Percentiles rank a stretch among this genome's conserved stretches.
phyloP scores from a whole-genome alignment of 64 coral and sea anemone species.

The Stichodactyla mertensii region DNA sequence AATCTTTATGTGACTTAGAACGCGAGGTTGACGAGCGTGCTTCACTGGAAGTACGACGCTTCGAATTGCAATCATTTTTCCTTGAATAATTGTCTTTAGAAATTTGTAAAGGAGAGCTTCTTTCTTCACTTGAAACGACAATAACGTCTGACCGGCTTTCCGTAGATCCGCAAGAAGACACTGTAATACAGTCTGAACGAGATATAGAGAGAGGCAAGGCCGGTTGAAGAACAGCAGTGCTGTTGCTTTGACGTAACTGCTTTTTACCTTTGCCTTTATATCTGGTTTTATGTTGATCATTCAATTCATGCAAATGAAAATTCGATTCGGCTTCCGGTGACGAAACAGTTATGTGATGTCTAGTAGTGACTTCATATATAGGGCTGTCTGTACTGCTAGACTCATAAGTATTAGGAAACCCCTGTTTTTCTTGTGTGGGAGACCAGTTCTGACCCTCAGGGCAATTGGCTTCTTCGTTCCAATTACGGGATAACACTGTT shows the following conservation, averaged over 20 bases:
- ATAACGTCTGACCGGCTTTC: not conserved
- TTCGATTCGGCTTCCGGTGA: not conserved
- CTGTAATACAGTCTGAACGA: not conserved
- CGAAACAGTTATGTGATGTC: not conserved
- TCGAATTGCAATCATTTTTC: not conserved
- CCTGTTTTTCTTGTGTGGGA: not conserved
- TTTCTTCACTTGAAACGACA: not conserved
- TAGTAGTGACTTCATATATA: not conserved
- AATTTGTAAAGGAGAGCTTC: not conserved
- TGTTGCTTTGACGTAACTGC: not conserved
- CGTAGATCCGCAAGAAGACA: not conserved
- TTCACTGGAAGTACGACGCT: not conserved
- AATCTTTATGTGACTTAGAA: not conserved
- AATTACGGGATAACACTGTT: not conserved
- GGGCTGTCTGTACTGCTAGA: not conserved
- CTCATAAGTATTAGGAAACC: not conserved
- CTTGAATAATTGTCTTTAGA: not conserved
- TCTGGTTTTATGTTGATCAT: not conserved
- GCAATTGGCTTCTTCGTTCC: conserved; percentile 38
- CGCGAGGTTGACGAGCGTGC: not conserved
- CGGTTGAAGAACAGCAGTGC: not conserved
- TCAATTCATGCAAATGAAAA: not conserved
- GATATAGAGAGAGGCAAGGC: not conserved
- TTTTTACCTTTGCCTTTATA: not conserved
- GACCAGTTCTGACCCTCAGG: conserved; percentile 49